Percentiles rank a stretch among this genome's conserved stretches.
These are phyloP conservation scores for Drosophila parthenogenetica DNA, from an alignment of 2,888 invertebrate genomes.

Conservation along the genomic window DNA sequence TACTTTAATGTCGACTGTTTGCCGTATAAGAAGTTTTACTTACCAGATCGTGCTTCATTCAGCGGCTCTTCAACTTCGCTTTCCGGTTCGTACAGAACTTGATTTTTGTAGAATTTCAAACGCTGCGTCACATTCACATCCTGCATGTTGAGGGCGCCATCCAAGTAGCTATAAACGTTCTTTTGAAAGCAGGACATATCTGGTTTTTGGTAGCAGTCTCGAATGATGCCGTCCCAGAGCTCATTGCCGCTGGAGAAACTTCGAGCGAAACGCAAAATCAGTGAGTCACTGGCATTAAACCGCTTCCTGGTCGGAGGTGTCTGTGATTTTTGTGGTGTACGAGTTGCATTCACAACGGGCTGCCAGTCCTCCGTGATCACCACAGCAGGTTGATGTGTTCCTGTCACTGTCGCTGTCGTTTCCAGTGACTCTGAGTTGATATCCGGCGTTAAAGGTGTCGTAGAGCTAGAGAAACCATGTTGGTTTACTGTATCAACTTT, in stretches of 20 bases:
- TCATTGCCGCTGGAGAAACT: slow-evolving; percentile 87
- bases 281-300: slow-evolving; percentile 66
- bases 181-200: slow-evolving; percentile 91
- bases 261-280: slow-evolving; percentile 73
- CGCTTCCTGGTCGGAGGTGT: slow-evolving; percentile 12
- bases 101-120: slow-evolving; percentile 88
- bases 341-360: slow-evolving; percentile 55
- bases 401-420: slow-evolving; percentile 18
- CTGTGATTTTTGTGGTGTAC: slow-evolving; percentile 2
- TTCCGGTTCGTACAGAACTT: slow-evolving; percentile 86
- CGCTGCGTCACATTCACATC: slow-evolving; percentile 89
- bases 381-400: slow-evolving; percentile 22
- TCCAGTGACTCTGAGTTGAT: slow-evolving; percentile 26
- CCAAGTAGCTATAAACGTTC: slow-evolving; percentile 90
- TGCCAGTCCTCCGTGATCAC: slow-evolving; percentile 62
- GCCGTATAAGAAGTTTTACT: slow-evolving; percentile 18
- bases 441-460: slow-evolving; percentile 56
- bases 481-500: slow-evolving; percentile 38
- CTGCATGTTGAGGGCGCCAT: slow-evolving; percentile 88
- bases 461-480: slow-evolving; percentile 36
- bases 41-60: slow-evolving; percentile 60
- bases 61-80: slow-evolving; percentile 41
- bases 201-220: slow-evolving; percentile 89
- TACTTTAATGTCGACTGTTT: background rate
- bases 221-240: slow-evolving; percentile 90